A percentile compares a stretch with the other conserved stretches of the same genome.
phyloP scores from a whole-genome alignment of 64 coral and sea anemone genomes.

The Stichodactyla mertensii region DNA sequence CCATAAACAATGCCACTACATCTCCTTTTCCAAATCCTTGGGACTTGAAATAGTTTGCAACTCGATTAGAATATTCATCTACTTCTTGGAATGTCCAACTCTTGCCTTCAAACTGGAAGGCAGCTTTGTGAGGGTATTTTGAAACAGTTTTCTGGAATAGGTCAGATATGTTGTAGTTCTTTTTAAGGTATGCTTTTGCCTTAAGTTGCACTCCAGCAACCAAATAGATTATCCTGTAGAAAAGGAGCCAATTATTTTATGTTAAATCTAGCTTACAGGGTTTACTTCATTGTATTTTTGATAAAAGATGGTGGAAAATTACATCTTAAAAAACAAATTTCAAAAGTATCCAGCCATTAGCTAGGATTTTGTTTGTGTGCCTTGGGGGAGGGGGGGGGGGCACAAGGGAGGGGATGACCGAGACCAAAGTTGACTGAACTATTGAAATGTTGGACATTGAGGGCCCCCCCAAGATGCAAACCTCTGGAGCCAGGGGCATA shows the following conservation, averaged over 20 bases:
- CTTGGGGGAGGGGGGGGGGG: no score
- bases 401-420: no score
- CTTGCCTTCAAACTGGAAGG: conserved; percentile 72
- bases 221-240: not conserved
- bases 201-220: not conserved
- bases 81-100: conserved; percentile 85
- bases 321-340: no score
- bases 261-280: no score
- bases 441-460: no score
- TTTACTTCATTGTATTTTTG: no score
- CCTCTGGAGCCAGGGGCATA: no score
- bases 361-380: no score
- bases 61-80: conserved; percentile 52
- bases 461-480: no score
- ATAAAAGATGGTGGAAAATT: no score
- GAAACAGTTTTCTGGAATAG: conserved; percentile 43
- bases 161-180: conserved; percentile 40
- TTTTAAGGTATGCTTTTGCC: not conserved
- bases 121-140: conserved; percentile 51
- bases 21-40: conserved; percentile 81
- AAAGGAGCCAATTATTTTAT: not conserved
- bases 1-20: conserved; percentile 67
- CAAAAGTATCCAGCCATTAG: no score
- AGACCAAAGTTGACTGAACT: no score
- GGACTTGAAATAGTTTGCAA: conserved; percentile 81